Percentiles rank a stretch among this genome's conserved stretches.
phyloP scores from a whole-genome alignment of 2,888 invertebrate species.

The Therioaphis trifolii region DNA sequence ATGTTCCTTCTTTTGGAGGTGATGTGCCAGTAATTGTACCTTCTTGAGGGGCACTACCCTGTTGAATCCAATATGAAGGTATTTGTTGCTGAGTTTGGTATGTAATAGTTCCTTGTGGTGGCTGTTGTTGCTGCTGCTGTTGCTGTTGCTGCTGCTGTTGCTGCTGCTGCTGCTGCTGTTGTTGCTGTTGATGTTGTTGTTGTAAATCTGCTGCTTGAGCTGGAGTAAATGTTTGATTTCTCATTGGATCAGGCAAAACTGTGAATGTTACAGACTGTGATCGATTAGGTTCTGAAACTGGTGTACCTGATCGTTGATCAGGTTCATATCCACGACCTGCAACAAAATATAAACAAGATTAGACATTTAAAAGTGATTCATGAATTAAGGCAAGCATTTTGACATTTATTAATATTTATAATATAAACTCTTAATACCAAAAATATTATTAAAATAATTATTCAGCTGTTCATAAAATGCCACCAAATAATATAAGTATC shows the following conservation, averaged over 20 bases:
- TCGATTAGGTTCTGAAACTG: slow-evolving; percentile 52
- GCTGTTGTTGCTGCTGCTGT: slow-evolving; percentile 44
- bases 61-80: slow-evolving; percentile 60
- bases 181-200: slow-evolving; percentile 44
- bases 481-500: not conserved
- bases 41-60: slow-evolving; percentile 48
- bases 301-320: slow-evolving; percentile 56
- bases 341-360: not conserved
- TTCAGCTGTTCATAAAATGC: not conserved
- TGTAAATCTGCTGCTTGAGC: slow-evolving; percentile 53
- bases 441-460: not conserved
- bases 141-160: slow-evolving; percentile 30
- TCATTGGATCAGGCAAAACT: slow-evolving; percentile 56
- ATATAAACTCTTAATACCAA: no score
- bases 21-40: slow-evolving; percentile 45
- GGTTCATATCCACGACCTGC: slow-evolving; percentile 54
- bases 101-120: slow-evolving; percentile 49
- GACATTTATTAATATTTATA: not conserved
- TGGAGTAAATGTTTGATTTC: slow-evolving; percentile 54
- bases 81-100: slow-evolving; percentile 59
- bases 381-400: not conserved
- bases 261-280: slow-evolving; percentile 50
- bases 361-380: no score
- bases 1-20: slow-evolving; percentile 54
- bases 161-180: slow-evolving; percentile 42